Conservation (phyloP, 2,797 vertebrate species). For the Denticeps clupeoides region DNA sequence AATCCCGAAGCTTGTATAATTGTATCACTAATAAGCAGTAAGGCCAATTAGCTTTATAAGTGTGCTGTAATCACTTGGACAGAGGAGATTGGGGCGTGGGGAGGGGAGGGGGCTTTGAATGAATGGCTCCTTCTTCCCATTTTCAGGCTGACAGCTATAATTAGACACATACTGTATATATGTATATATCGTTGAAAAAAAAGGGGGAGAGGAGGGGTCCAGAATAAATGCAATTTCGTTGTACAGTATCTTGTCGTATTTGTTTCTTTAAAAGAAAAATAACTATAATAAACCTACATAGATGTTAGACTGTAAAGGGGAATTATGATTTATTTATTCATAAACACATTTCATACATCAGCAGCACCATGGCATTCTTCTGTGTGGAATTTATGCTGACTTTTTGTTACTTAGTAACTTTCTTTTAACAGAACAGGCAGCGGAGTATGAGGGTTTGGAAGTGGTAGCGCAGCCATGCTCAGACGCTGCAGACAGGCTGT, state of each 20-base stretch:
- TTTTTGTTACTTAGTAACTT: neutral
- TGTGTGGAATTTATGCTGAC: too few species aligned
- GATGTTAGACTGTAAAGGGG: too few species aligned
- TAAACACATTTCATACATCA: neutral
- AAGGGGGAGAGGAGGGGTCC: too few species aligned
- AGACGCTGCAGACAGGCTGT: slow-evolving; percentile 46
- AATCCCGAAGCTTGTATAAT: slow-evolving; percentile 88
- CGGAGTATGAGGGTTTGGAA: slow-evolving; percentile 13
- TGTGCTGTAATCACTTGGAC: slow-evolving; percentile 93
- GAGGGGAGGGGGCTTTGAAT: slow-evolving; percentile 30
- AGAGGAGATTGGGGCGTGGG: slow-evolving; percentile 72
- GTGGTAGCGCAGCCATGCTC: slow-evolving; percentile 36
- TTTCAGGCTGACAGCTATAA: slow-evolving; percentile 77
- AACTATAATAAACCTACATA: too few species aligned
- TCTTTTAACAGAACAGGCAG: slow-evolving; percentile 3
- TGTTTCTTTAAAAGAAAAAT: too few species aligned
- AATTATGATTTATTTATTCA: too few species aligned
- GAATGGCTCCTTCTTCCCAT: slow-evolving; percentile 45
- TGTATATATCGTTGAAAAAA: too few species aligned
- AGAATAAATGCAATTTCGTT: too few species aligned
- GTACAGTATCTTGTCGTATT: too few species aligned
- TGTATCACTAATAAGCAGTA: slow-evolving; percentile 98
- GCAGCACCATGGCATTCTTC: neutral
- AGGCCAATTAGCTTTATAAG: slow-evolving; percentile 99
- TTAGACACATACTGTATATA: slow-evolving; percentile 78